Percentiles rank a stretch among this genome's conserved stretches.
Conservation (phyloP, 2,797 vertebrate species). For the Propithecus deckenii region DNA sequence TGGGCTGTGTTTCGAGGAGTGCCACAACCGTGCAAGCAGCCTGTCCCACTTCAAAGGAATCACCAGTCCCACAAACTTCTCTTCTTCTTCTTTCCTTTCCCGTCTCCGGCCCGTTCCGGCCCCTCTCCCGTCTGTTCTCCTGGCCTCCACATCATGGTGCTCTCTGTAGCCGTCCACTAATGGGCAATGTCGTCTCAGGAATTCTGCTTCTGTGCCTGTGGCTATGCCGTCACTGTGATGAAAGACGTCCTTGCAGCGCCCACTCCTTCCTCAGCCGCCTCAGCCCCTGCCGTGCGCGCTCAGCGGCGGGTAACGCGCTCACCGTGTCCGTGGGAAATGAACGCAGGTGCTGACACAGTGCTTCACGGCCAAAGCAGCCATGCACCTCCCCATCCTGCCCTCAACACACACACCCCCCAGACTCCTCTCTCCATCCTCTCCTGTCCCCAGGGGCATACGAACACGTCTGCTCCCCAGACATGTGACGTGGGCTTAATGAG, state of each 20-base stretch:
- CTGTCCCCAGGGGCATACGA: background rate
- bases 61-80: background rate
- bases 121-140: background rate
- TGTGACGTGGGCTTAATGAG: background rate
- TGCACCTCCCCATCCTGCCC: background rate
- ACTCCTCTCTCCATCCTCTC: background rate
- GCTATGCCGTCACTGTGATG: constrained; percentile 50
- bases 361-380: background rate
- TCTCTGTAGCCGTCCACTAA: background rate
- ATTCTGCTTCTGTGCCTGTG: constrained; percentile 26
- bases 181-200: constrained; percentile 14
- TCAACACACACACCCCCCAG: no score
- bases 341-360: background rate
- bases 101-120: accelerated
- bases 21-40: background rate
- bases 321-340: background rate
- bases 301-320: background rate
- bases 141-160: background rate
- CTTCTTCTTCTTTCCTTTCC: background rate
- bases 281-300: background rate
- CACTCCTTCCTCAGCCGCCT: background rate
- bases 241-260: constrained; percentile 19
- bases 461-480: background rate
- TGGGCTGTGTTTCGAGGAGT: background rate
- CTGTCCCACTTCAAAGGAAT: background rate